Evolutionary conservation across 2,113 vertebrate species (phyloP), one percentile per base, ranked within the genome.

Genomic region (Aythya baeri): DNA sequence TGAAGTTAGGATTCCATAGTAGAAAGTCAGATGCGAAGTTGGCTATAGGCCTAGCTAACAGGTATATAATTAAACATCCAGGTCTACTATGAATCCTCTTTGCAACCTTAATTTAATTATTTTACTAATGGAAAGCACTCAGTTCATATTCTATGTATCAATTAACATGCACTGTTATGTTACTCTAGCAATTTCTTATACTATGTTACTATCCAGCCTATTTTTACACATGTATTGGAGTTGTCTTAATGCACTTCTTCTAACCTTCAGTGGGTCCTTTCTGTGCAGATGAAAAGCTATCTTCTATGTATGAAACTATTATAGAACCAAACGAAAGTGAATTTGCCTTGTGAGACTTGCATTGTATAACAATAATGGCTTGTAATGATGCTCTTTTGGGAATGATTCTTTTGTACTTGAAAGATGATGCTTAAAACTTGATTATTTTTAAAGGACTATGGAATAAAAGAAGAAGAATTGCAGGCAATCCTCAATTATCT

Each of bases 401-500:
- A 91, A n/a, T 31, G 41, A 9, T 50, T 36, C 41, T 94, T 82
- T n/a, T 86, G 4, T 86, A 17, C 31, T 71, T 80, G 27, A 67
- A 71, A 87, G 44, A 34, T 91, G 23, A 57, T 46, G 9, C 8
- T 80, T 86, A 50, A 78, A 91, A 73, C 41, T 32, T 91, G 11
- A 26, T 97, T 94, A 46, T 93, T 97, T 97, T 97, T 97, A 41
- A 97, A 99, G 99, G 99, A 99, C 97, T 98, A 98, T 46, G 99
- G 99, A 31, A 98, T 99, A 77, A 99, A 99, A 95, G 99, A 99
- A 97, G 99, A 99, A 75, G 99, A 99, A 96, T 98, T 99, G 17
- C 99, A 99, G 97, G 99, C 99, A 88, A 99, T 99, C 97, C 98
- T 99, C 79, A 99, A 99, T 98, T 99, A 99, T 83, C 98, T 99